Evolutionary conservation across 2,888 invertebrate species (phyloP).

Genomic region (Cheilosia scutellata): DNA sequence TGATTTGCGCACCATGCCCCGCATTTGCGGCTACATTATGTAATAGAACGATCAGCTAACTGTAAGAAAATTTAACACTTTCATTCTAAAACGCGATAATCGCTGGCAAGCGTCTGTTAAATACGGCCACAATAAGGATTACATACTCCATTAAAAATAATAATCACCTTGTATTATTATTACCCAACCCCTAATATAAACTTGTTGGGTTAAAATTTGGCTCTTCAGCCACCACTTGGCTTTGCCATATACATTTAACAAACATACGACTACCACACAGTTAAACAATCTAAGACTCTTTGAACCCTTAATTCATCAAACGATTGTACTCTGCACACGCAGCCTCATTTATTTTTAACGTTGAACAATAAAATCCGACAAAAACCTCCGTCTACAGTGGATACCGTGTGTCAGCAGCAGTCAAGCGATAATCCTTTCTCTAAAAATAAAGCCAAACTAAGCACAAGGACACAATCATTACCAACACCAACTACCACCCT

Average conservation of each 20-base stretch:
- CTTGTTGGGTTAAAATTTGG: slow-evolving; percentile 39
- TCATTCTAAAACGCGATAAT: slow-evolving; percentile 33
- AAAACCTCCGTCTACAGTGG: background rate
- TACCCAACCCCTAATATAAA: slow-evolving; percentile 26
- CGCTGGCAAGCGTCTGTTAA: slow-evolving; percentile 24
- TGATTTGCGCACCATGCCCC: too few relatives aligned
- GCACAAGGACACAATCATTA: slow-evolving; percentile 32
- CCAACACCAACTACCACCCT: slow-evolving; percentile 26
- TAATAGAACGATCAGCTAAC: background rate
- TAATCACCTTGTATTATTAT: slow-evolving; percentile 48
- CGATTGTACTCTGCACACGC: slow-evolving; percentile 49
- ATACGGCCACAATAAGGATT: slow-evolving; percentile 18
- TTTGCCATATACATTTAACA: background rate
- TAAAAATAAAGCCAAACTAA: slow-evolving; percentile 34
- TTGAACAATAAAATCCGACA: slow-evolving; percentile 17
- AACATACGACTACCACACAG: background rate
- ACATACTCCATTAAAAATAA: slow-evolving; percentile 54
- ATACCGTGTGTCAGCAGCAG: slow-evolving; percentile 63
- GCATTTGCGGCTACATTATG: too few relatives aligned
- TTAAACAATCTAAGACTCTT: slow-evolving; percentile 1
- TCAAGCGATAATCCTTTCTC: slow-evolving; percentile 62
- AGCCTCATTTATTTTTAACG: background rate
- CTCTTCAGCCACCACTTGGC: slow-evolving; percentile 38
- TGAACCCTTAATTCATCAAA: slow-evolving; percentile 42
- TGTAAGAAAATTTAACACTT: background rate